Conservation (phyloP, 2,888 invertebrate species). For the Cephus spinipes region DNA sequence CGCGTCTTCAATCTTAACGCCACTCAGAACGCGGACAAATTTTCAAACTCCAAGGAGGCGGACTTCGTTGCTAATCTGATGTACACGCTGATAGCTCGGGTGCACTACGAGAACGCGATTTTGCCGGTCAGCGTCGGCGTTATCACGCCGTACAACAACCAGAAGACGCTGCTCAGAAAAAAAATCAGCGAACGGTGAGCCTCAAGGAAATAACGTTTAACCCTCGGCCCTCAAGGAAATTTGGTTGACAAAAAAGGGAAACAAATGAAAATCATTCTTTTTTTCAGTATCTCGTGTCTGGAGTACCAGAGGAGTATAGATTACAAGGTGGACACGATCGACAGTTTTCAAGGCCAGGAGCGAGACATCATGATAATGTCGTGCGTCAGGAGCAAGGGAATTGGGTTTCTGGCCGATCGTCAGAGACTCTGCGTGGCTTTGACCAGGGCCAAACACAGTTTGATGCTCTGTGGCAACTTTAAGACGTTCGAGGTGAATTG, state of each 20-base stretch:
- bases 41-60: conserved; percentile 66
- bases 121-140: conserved; percentile 69
- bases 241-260: no score
- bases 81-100: conserved; percentile 58
- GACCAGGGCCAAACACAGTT: conserved; percentile 79
- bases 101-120: conserved; percentile 50
- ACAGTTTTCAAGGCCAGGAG: conserved; percentile 87
- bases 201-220: no score
- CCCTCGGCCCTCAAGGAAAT: no score
- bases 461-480: conserved; percentile 78
- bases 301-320: no score
- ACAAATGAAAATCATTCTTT: no score
- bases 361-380: conserved; percentile 85
- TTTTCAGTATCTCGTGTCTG: neutral
- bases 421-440: conserved; percentile 85
- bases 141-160: conserved; percentile 76
- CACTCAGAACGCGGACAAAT: conserved; percentile 48
- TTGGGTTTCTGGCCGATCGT: conserved; percentile 79
- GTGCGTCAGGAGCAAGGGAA: conserved; percentile 78
- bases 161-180: conserved; percentile 57
- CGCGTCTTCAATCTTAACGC: conserved; percentile 69
- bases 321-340: conserved; percentile 75
- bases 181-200: conserved; percentile 12
- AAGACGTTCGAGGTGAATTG: conserved; percentile 70
- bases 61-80: conserved; percentile 69